phyloP scores from a whole-genome alignment of 2,113 vertebrate species.

The Hyaena hyaena region DNA sequence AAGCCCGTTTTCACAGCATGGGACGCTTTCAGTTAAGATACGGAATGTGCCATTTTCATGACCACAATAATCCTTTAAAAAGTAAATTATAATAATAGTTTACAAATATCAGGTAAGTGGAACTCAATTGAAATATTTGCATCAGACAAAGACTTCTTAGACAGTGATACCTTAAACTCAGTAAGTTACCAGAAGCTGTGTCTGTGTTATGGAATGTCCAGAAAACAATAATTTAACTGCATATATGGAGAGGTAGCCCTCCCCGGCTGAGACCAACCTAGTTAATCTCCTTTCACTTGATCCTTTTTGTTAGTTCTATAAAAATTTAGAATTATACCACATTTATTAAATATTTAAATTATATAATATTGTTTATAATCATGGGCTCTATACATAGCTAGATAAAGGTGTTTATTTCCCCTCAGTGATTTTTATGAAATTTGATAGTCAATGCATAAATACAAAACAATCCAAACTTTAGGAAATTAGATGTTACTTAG shows the following conservation, averaged over 20 bases:
- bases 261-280: neutral
- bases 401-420: neutral
- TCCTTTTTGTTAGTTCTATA: neutral
- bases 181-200: neutral
- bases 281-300: neutral
- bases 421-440: neutral
- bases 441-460: neutral
- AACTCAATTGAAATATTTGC: neutral
- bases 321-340: neutral
- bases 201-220: neutral
- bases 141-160: neutral
- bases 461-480: neutral
- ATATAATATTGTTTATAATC: neutral
- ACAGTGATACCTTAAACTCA: neutral
- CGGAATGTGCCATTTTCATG: slow-evolving; percentile 84
- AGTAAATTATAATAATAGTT: slow-evolving; percentile 9
- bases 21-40: slow-evolving; percentile 89
- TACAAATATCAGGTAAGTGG: neutral
- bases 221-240: neutral
- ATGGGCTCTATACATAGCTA: neutral
- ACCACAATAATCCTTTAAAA: slow-evolving; percentile 87
- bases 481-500: neutral
- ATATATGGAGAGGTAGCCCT: neutral
- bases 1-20: slow-evolving; percentile 90
- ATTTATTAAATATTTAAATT: neutral